Conservation (phyloP, 2,888 invertebrate genomes). For the Rhyacophila evoluta region DNA sequence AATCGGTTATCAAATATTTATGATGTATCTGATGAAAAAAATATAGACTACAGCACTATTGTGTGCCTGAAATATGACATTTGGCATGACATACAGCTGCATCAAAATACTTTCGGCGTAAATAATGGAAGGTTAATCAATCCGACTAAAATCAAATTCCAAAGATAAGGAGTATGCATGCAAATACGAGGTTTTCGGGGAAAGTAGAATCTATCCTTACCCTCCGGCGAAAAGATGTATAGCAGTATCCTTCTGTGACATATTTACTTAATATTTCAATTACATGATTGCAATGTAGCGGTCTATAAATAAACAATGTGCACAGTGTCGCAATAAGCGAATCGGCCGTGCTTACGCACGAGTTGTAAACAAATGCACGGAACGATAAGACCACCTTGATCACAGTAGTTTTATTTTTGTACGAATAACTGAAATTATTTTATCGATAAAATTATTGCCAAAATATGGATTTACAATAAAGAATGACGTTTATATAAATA, state of each 20-base stretch:
- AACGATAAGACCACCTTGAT: conserved; percentile 33
- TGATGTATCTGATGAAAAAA: neutral
- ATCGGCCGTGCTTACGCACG: conserved; percentile 42
- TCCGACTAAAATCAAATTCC: conserved; percentile 1
- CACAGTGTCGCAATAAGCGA: conserved; percentile 56
- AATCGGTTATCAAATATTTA: neutral
- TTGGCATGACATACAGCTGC: conserved; percentile 44
- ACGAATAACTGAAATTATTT: neutral
- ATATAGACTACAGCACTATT: conserved; percentile 15
- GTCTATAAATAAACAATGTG: conserved; percentile 72
- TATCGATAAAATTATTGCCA: neutral
- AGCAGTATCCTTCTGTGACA: conserved; percentile 87
- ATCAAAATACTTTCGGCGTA: conserved; percentile 42
- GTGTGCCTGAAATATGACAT: conserved; percentile 44
- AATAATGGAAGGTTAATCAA: conserved; percentile 42
- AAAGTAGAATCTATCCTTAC: conserved; percentile 70
- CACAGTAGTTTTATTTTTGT: conserved; percentile 23
- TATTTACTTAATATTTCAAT: conserved; percentile 59
- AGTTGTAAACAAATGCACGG: conserved; percentile 50
- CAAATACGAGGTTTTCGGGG: conserved; percentile 11
- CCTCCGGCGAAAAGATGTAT: conserved; percentile 96
- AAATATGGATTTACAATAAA: neutral
- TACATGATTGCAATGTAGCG: conserved; percentile 69
- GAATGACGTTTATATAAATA: conserved; percentile 12
- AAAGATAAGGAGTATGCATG: conserved; percentile 14